Evolutionary conservation across 1,140 invertebrate genomes (phyloP), one percentile per base, ranked within the genome.

Genomic region (Aradophagus sp.): DNA sequence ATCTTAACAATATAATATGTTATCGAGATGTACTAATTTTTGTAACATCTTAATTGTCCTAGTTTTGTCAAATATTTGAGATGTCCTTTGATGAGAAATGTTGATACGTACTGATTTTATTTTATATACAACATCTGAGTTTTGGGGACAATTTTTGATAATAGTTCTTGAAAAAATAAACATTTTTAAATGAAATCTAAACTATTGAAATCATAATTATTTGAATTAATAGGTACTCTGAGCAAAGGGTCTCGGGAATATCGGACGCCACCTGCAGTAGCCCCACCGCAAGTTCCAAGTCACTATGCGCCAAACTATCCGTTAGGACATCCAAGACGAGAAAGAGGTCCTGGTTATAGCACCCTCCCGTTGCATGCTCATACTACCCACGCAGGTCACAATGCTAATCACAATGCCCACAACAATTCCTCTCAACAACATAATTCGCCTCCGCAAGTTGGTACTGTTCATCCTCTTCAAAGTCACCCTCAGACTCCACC

Each of bases 271-370:
- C 96, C 96, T 6, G 95, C 95, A 27, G 95, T 99, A 10, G 95
- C 96, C 17, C 97, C 97, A 5, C 96, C 96, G 8, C 94, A 95
- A 85, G 93, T 98, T 41, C 96, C 96, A 2, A 95, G 93, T 77
- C 95, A 97, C 84, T 97, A 97, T 86, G 95, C 95, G 8, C 95
- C 95, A 5, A 97, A 97, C 86, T 97, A 96, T 87, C 95, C 95
- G 2, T 86, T 95, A 48, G 93, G 92, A 0, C 92, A 94, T 87
- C 90, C 91, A 1, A 86, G 91, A 74, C 87, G 91, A 14, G 88
- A 93, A 68, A 87, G 93, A 26, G 92, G 92, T n/a, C 90, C 91
- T 8, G 94, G 94, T 2, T 97, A 97, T 80, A 95, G 94, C 74
- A 91, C 93, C 2, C 78, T 93, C 38, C 93, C 91, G 2, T 88